These are phyloP conservation scores for Melanostigma gelatinosum DNA, from an alignment of 2,113 vertebrate species.

Conservation along the genomic window DNA sequence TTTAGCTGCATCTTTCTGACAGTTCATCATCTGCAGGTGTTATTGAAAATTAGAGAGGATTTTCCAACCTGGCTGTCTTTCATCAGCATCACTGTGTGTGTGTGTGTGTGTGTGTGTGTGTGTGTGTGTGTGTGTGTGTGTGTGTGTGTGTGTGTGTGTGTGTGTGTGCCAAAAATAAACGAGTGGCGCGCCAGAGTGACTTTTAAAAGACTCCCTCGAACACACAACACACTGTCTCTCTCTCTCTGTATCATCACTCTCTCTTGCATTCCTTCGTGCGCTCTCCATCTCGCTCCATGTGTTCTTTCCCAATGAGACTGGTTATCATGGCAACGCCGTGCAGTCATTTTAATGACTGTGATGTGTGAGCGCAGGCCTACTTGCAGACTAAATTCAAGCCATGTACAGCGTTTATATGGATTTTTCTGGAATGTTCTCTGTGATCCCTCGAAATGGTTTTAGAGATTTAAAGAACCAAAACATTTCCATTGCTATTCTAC, in stretches of 20 bases:
- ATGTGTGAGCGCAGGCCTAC: conserved; percentile 10
- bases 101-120: not conserved
- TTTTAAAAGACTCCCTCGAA: not conserved
- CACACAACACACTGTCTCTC: not conserved
- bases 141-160: not conserved
- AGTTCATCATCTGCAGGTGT: not conserved
- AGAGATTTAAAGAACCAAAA: no score
- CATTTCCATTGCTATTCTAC: not conserved
- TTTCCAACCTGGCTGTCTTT: conserved; percentile 15
- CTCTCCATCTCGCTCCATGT: not conserved
- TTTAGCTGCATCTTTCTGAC: not conserved
- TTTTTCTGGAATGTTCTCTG: conserved; percentile 1
- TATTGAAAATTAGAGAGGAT: conserved; percentile 4
- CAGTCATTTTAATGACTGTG: conserved; percentile 48
- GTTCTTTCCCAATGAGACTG: conserved; percentile 22
- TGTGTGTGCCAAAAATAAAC: conserved; percentile 38
- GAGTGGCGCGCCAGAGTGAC: not conserved
- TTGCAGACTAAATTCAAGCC: conserved; percentile 16
- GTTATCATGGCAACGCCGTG: conserved; percentile 65
- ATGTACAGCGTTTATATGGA: not conserved
- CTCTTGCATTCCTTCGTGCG: not conserved
- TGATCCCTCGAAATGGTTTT: not conserved
- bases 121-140: not conserved
- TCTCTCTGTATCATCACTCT: conserved; percentile 13
- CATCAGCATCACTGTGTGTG: conserved; percentile 3